These are phyloP conservation scores for Drosophila simulans DNA, from an alignment of 1,140 invertebrate species.

Conservation along the genomic window DNA sequence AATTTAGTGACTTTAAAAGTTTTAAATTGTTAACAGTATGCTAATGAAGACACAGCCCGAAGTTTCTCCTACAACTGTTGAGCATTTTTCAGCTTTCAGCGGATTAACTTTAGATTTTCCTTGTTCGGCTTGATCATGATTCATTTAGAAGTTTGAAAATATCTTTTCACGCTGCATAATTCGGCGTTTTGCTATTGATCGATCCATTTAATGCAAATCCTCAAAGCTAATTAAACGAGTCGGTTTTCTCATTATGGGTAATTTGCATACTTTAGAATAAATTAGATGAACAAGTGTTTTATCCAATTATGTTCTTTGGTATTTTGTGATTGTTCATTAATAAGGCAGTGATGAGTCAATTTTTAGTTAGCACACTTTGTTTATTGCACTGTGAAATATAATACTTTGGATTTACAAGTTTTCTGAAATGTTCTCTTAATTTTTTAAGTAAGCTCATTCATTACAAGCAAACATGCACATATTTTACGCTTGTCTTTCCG, in stretches of 20 bases:
- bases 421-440: not conserved
- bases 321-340: conserved; percentile 17
- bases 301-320: not conserved
- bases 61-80: conserved; percentile 7
- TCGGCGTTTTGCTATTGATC: conserved; percentile 13
- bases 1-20: conserved; percentile 42
- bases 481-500: not conserved
- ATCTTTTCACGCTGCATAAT: conserved; percentile 18
- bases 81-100: conserved; percentile 9
- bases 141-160: not conserved
- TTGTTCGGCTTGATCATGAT: conserved; percentile 22
- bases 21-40: conserved; percentile 38
- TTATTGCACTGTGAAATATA: too few species aligned
- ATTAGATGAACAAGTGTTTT: conserved; percentile 4
- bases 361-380: not conserved
- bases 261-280: conserved; percentile 27
- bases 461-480: not conserved
- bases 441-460: not conserved
- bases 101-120: conserved; percentile 26
- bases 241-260: not conserved
- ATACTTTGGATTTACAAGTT: not conserved
- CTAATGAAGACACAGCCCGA: conserved; percentile 25
- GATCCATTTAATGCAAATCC: conserved; percentile 8
- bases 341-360: not conserved
- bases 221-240: conserved; percentile 17